A percentile compares a stretch with the other conserved stretches of the same genome.
Conservation (phyloP, 2,888 invertebrate species). For the Halocaridina rubra region DNA sequence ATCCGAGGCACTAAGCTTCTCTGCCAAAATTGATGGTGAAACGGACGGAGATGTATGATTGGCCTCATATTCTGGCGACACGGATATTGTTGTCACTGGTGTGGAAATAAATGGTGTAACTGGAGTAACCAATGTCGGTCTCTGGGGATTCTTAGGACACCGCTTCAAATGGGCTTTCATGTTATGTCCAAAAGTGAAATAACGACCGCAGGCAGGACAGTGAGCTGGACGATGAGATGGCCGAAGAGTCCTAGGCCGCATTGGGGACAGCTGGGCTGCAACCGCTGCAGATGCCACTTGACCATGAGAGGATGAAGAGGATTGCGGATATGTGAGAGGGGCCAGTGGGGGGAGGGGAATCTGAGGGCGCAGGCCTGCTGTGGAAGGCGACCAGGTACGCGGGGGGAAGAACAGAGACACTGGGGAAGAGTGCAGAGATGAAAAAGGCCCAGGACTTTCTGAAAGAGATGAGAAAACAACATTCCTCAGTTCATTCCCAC, state of each 20-base stretch:
- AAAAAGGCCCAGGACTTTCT: constrained; percentile 60
- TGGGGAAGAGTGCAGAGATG: constrained; percentile 62
- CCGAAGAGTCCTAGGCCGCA: constrained; percentile 58
- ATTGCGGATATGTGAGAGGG: constrained; percentile 59
- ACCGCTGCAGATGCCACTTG: constrained; percentile 29
- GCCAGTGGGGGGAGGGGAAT: constrained; percentile 60
- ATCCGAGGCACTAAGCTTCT: constrained; percentile 39
- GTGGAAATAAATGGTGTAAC: constrained; percentile 48
- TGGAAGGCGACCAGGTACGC: constrained; percentile 62
- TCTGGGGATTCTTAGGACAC: constrained; percentile 62
- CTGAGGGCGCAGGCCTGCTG: constrained; percentile 61
- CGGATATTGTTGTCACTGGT: constrained; percentile 38
- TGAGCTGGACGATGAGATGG: constrained; percentile 63
- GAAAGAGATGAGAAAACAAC: constrained; percentile 62
- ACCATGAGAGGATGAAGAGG: constrained; percentile 51
- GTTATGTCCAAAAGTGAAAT: constrained; percentile 64
- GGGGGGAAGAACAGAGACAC: constrained; percentile 64
- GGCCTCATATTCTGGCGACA: constrained; percentile 46
- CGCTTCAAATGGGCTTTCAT: constrained; percentile 63
- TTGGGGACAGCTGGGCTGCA: constrained; percentile 50
- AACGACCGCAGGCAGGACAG: constrained; percentile 63
- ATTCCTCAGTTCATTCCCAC: constrained; percentile 61
- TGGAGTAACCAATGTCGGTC: constrained; percentile 49
- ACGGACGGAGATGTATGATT: constrained; percentile 59
- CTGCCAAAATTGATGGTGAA: constrained; percentile 53